Base-by-base conservation (phyloP, 2,888 invertebrate species). In the Ferrisia virgata region DNA sequence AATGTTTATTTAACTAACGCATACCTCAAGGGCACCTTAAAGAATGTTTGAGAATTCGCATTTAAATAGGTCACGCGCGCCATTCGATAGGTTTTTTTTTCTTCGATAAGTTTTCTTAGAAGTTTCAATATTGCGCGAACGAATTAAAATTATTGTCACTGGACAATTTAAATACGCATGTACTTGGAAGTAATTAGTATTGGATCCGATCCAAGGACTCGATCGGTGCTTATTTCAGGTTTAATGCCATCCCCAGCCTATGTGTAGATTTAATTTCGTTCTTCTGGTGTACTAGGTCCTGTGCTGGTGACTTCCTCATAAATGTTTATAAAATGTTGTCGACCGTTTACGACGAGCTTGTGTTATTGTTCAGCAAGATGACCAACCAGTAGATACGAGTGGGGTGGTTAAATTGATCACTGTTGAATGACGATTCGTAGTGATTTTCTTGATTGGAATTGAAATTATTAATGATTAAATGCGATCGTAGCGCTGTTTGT, bases 71-170 rank as follows among this genome's bases (percentile, higher is more conserved):
- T 64, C 58, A 64, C 58, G 25, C 58, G 3, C 25, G 58, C 28
- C 58, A 40, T 40, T 40, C 40, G 40, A 40, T 40, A 40, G 47
- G 5, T 11, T 43, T 43, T 43, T 64, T 64, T 64, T 64, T 64
- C 58, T 6, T 28, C 28, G 28, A 64, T 47, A 47, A 47, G 18
- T 64, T 64, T 64, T 64, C 58, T 64, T 13, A 64, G 58, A 64
- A 64, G 58, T 64, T 64, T 64, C 47, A 28, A 64, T 28, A 64
- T 64, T 64, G 58, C 58, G 58, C 58, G 58, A 64, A 72, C 72
- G 72, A 31, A 72, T 72, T 72, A 72, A 72, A 72, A 72, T 72
- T 72, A 72, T 72, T 72, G 72, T 72, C 72, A 72, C 33, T 72
- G 72, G 72, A 72, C 72, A 31, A 72, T 72, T 72, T 72, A 18